phyloP scores from a whole-genome alignment of 1,140 invertebrate genomes.

The Metaphire vulgaris region DNA sequence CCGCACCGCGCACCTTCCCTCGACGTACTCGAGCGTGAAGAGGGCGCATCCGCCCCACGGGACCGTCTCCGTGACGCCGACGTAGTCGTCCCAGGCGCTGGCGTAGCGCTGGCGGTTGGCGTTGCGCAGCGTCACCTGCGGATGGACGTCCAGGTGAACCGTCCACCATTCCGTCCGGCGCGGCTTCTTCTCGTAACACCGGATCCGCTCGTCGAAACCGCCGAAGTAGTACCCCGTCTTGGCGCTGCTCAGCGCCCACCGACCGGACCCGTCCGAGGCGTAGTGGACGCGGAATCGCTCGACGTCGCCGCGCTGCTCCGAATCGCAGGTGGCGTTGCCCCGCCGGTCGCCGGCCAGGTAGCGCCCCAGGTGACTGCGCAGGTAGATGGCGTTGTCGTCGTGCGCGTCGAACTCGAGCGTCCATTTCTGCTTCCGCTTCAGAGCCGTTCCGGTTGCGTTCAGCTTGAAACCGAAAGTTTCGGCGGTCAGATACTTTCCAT shows the following conservation, averaged over 20 bases:
- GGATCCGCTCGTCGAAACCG: conserved; percentile 80
- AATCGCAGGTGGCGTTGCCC: conserved; percentile 90
- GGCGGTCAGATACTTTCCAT: conserved; percentile 85
- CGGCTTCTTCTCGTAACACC: conserved; percentile 84
- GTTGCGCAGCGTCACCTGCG: conserved; percentile 81
- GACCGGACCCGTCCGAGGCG: conserved; percentile 61
- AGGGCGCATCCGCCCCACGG: conserved; percentile 96
- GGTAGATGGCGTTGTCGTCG: conserved; percentile 65
- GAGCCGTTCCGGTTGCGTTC: conserved; percentile 75
- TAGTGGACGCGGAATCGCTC: conserved; percentile 74
- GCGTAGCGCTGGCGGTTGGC: conserved; percentile 90
- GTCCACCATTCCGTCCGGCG: conserved; percentile 79
- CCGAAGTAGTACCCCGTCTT: conserved; percentile 87
- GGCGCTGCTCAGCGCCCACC: conserved; percentile 86
- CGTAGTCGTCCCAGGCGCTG: conserved; percentile 67
- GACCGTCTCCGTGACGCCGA: conserved; percentile 91
- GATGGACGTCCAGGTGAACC: conserved; percentile 85
- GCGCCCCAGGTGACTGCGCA: conserved; percentile 82
- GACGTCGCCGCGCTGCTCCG: conserved; percentile 60
- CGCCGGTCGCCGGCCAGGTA: conserved; percentile 62
- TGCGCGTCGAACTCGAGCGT: conserved; percentile 59
- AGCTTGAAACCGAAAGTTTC: conserved; percentile 97
- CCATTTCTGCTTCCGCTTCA: conserved; percentile 89
- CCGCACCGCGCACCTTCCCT: conserved; percentile 87
- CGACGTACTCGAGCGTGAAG: conserved; percentile 85